A percentile compares a stretch with the other conserved stretches of the same genome.
phyloP scores from a whole-genome alignment of 2,113 vertebrate genomes.

The Zosterops lateralis region DNA sequence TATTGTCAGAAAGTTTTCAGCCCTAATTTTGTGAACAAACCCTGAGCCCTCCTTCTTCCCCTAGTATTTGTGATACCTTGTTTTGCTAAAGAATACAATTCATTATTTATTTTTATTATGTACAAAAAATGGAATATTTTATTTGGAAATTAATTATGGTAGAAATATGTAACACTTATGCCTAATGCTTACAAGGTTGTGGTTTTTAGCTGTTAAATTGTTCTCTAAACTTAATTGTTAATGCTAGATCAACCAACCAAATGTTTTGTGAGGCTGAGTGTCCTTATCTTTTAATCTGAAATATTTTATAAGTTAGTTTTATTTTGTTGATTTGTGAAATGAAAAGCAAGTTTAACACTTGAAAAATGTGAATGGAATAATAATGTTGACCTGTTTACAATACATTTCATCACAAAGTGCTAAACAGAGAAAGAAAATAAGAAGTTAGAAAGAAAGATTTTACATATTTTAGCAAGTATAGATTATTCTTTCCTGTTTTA shows the following conservation, averaged over 20 bases:
- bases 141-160: constrained; percentile 23
- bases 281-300: constrained; percentile 5
- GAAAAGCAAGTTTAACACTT: constrained; percentile 3
- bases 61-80: not conserved
- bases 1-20: not conserved
- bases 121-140: not conserved
- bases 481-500: not conserved
- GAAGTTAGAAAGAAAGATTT: not conserved
- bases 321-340: constrained; percentile 41
- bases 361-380: constrained; percentile 34
- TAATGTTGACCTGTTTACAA: constrained; percentile 20
- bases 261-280: constrained; percentile 33
- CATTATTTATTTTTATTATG: not conserved
- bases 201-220: constrained; percentile 6
- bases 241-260: not conserved
- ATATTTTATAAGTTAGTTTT: constrained; percentile 5
- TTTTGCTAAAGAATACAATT: not conserved
- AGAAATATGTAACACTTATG: constrained; percentile 22
- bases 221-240: constrained; percentile 31
- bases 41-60: not conserved
- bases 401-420: not conserved
- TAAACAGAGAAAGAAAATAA: constrained; percentile 4
- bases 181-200: constrained; percentile 20
- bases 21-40: not conserved
- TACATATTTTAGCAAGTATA: not conserved